phyloP scores from a whole-genome alignment of 2,888 invertebrate genomes.

The Sphaeridia pumilis region DNA sequence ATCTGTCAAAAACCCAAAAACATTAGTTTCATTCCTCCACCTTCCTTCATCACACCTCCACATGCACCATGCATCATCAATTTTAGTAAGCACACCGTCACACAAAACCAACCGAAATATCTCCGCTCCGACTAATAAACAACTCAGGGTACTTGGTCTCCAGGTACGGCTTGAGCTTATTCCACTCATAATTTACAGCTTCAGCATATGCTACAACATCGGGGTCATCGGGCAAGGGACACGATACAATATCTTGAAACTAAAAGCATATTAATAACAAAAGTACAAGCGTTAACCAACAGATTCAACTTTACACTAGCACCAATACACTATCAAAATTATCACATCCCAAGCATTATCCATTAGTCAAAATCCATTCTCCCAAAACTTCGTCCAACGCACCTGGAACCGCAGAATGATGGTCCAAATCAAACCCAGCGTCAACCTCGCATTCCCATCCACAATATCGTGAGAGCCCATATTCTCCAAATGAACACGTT shows the following conservation, averaged over 20 bases:
- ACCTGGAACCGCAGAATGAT: slow-evolving; percentile 99
- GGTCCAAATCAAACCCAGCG: slow-evolving; percentile 98
- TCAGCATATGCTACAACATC: slow-evolving; percentile 22
- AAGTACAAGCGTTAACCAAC: no score
- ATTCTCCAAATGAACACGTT: slow-evolving; percentile 97
- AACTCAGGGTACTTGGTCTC: slow-evolving; percentile 19
- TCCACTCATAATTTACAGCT: slow-evolving; percentile 24
- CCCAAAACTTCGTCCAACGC: no score
- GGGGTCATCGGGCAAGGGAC: slow-evolving; percentile 25
- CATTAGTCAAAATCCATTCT: no score
- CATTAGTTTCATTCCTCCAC: background rate
- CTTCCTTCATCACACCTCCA: no score
- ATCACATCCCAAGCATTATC: no score
- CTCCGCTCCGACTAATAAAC: slow-evolving; percentile 5
- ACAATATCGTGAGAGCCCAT: slow-evolving; percentile 99
- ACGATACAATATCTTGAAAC: slow-evolving; percentile 10
- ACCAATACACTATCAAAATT: no score
- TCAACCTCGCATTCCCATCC: slow-evolving; percentile 85
- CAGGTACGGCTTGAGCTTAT: slow-evolving; percentile 22
- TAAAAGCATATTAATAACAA: slow-evolving; percentile 3
- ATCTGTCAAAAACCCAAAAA: slow-evolving; percentile 56
- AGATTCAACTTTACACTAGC: no score
- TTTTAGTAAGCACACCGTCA: no score
- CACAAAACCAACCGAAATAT: no score
- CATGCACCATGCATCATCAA: background rate